A percentile compares a stretch with the other conserved stretches of the same genome.
Evolutionary conservation across 2,888 invertebrate species (phyloP).

Genomic region (Dugesia japonica): DNA sequence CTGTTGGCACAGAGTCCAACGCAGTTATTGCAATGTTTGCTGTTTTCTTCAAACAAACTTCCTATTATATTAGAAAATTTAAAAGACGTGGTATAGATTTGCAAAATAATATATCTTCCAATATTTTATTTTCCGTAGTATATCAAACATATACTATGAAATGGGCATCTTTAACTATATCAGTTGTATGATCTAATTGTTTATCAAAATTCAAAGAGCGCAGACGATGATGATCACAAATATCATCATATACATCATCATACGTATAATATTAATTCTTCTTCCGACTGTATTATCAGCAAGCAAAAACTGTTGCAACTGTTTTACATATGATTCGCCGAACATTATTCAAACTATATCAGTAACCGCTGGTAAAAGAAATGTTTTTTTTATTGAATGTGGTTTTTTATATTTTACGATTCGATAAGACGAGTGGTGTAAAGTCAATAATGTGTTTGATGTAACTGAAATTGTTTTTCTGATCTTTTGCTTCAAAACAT

Average conservation of each 20-base stretch:
- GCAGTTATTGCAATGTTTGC: background rate
- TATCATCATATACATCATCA: background rate
- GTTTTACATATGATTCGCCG: too few species aligned
- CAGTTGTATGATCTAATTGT: background rate
- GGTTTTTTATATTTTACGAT: too few species aligned
- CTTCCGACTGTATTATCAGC: background rate
- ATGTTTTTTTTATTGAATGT: too few species aligned
- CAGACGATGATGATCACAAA: background rate
- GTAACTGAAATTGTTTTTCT: too few species aligned
- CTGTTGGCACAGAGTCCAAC: conserved; percentile 9
- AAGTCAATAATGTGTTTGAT: too few species aligned
- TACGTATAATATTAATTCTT: too few species aligned
- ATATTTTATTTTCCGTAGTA: background rate
- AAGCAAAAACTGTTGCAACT: background rate
- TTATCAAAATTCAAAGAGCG: background rate
- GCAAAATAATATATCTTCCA: conserved; percentile 16
- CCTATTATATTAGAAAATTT: conserved; percentile 12
- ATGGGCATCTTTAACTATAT: background rate
- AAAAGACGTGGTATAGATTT: background rate
- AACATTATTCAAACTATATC: background rate
- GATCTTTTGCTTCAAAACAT: too few species aligned
- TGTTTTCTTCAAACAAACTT: background rate
- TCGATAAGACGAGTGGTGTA: too few species aligned
- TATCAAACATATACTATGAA: background rate
- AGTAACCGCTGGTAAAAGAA: too few species aligned